Base-by-base conservation (phyloP, 2,797 vertebrate genomes). In the Chaetophractus vellerosus region DNA sequence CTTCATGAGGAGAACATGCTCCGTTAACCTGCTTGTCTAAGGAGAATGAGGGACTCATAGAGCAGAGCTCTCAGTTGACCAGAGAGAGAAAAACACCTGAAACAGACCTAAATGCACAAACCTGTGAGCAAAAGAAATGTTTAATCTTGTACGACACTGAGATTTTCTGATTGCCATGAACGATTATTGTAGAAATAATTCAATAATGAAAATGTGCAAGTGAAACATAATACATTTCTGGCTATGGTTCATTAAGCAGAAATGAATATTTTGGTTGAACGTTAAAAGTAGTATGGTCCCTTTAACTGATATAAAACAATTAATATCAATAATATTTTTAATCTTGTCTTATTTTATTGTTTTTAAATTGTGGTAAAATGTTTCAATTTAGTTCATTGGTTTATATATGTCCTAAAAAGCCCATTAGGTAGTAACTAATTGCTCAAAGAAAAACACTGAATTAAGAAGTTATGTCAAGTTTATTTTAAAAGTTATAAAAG, bases 291-390 rank as follows among this genome's bases (percentile, higher is more conserved):
- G 6, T 57, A 72, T 23, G 84, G 24, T 86, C 12, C 26, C 48
- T 83, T 9, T 52, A 76, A 79, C 31, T 50, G 10, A 59, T 81
- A 28, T 48, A 87, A 88, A 85, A 31, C 19, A 79, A 57, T 52
- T 63, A 31, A 72, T 81, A 69, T 38, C 33, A 84, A 59, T 12
- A 90, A 50, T 88, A 81, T 75, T 95, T 94, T 91, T 48, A 63
- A 91, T 75, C 24, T 96, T 85, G 2, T 23, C 26, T 90, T 50
- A 83, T 45, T 90, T 92, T 92, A 82, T n/a, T 72, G n/a, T 72
- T 88, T 83, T 52, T 63, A 85, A 95, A 88, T 86, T 93, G 5
- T 72, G 52, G 45, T 36, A 48, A 28, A 19, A 5, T 68, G 38
- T 59, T 96, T 91, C 24, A 76, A 41, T 76, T 87, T 41, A 33